phyloP scores from a whole-genome alignment of 1,140 invertebrate genomes.

The Hycleus cichorii region DNA sequence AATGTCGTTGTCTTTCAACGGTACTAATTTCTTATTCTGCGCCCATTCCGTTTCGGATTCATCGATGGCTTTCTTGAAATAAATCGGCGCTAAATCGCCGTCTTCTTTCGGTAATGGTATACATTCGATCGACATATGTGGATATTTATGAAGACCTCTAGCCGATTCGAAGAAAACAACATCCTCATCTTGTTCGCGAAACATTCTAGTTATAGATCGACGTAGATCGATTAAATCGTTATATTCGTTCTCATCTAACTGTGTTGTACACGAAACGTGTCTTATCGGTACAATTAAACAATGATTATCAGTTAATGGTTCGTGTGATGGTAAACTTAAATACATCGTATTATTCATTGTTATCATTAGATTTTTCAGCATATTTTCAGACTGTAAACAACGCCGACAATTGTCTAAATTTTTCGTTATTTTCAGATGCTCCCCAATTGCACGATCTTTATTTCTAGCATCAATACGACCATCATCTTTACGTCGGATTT shows the following conservation, averaged over 20 bases:
- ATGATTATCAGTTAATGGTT: slow-evolving; percentile 78
- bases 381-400: slow-evolving; percentile 73
- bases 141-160: slow-evolving; percentile 61
- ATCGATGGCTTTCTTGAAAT: slow-evolving; percentile 95
- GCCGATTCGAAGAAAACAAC: slow-evolving; percentile 90
- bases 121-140: slow-evolving; percentile 86
- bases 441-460: slow-evolving; percentile 59
- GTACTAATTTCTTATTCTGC: slow-evolving; percentile 91
- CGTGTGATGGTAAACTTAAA: slow-evolving; percentile 67
- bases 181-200: slow-evolving; percentile 62
- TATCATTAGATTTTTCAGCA: slow-evolving; percentile 84
- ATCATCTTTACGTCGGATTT: slow-evolving; percentile 55
- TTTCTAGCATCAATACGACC: slow-evolving; percentile 55
- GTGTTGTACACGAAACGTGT: slow-evolving; percentile 69
- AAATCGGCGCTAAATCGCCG: slow-evolving; percentile 83
- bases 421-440: slow-evolving; percentile 60
- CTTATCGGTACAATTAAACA: slow-evolving; percentile 81
- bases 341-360: slow-evolving; percentile 75
- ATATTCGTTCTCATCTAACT: slow-evolving; percentile 91
- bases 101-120: slow-evolving; percentile 75
- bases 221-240: slow-evolving; percentile 74
- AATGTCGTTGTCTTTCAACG: slow-evolving; percentile 65
- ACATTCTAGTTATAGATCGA: slow-evolving; percentile 71
- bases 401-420: slow-evolving; percentile 71
- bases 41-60: slow-evolving; percentile 94